These are phyloP conservation scores for Hypena proboscidalis DNA, from an alignment of 2,888 invertebrate species.

Conservation along the genomic window DNA sequence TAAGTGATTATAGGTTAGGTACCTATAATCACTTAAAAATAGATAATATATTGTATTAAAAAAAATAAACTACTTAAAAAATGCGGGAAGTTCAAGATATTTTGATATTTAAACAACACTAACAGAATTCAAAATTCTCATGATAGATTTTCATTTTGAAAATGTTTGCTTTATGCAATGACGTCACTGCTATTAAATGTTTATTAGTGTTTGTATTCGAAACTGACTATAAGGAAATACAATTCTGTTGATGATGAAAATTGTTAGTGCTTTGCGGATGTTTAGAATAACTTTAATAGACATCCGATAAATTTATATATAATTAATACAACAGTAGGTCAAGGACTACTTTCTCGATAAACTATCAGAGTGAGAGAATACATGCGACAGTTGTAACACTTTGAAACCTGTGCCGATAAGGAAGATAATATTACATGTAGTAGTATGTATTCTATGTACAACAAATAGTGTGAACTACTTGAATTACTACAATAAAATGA, in stretches of 20 bases:
- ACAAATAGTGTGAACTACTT: conserved; percentile 25
- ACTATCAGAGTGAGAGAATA: background rate
- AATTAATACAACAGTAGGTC: conserved; percentile 1
- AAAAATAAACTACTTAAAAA: no score
- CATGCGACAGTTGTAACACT: background rate
- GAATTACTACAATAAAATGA: conserved; percentile 34
- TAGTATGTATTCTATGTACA: conserved; percentile 13
- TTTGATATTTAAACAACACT: no score
- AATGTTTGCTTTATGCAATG: background rate
- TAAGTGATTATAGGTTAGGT: no score
- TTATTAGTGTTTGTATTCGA: background rate
- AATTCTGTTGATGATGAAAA: background rate
- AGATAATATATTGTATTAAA: no score
- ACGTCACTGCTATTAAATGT: conserved; percentile 1
- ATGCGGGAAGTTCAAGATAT: no score
- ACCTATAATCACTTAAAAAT: no score
- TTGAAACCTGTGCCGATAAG: background rate
- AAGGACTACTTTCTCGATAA: conserved; percentile 7
- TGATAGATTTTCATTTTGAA: no score
- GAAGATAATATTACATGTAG: background rate
- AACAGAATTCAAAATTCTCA: no score
- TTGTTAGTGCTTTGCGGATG: background rate
- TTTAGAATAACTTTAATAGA: background rate
- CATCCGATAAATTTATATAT: conserved; percentile 2
- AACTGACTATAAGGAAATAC: background rate